phyloP scores from a whole-genome alignment of 2,113 vertebrate species.

The Shinisaurus crocodilurus region DNA sequence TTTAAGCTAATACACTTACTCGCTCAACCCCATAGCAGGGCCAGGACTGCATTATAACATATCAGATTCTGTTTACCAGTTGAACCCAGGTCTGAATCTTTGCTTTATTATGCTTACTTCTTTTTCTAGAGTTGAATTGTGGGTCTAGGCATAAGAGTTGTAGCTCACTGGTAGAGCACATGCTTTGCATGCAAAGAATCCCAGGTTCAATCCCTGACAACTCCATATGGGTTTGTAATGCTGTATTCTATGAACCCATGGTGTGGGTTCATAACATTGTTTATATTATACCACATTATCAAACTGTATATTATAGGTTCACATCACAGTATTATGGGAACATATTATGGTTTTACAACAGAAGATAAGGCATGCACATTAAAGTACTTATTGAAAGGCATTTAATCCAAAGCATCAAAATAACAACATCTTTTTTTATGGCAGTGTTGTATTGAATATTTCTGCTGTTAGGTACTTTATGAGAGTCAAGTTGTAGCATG shows the following conservation, averaged over 20 bases:
- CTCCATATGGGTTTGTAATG: neutral
- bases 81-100: too few species aligned
- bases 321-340: conserved; percentile 42
- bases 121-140: too few species aligned
- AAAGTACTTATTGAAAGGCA: conserved; percentile 37
- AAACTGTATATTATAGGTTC: neutral
- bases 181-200: too few species aligned
- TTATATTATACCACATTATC: neutral
- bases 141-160: too few species aligned
- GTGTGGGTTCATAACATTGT: neutral
- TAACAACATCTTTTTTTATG: neutral
- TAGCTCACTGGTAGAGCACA: too few species aligned
- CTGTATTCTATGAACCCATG: neutral
- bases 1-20: too few species aligned
- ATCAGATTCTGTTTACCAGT: too few species aligned
- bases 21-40: too few species aligned
- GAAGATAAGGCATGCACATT: conserved; percentile 40
- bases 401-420: conserved; percentile 1
- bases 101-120: too few species aligned
- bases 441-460: neutral
- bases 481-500: neutral
- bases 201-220: too few species aligned
- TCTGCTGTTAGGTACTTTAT: neutral
- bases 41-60: too few species aligned
- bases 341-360: neutral